Evolutionary conservation across 2,797 vertebrate genomes (phyloP), one percentile per base, ranked within the genome.

Genomic region (Eulemur albifrons): DNA sequence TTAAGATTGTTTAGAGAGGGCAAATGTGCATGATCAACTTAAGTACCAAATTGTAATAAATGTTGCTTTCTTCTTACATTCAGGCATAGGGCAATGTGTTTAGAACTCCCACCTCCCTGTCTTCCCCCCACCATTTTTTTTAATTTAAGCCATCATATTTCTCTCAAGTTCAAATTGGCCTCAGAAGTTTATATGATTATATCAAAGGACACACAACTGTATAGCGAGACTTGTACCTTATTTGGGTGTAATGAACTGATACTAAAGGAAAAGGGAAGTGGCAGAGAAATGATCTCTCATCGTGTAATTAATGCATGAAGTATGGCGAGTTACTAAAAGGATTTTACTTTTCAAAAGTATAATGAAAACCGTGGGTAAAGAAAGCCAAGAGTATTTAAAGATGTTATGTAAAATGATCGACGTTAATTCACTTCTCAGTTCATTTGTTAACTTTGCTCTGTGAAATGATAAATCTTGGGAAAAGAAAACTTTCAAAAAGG

Each of bases 301-400:
- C 75, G 8, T 43, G 27, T 67, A 89, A 48, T 67, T 50, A 61
- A 52, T 57, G 13, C 57, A 87, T 63, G 11, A 72, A 48, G 12
- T 72, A 43, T 80, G 15, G 23, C 2, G 3, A 75, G 32, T 90
- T 90, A 63, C 83, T 75, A 43, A 72, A 90, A 54, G 5, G 21
- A 52, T 45, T 52, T 67, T 92, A 73, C 77, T 85, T 96, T 96
- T 69, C 48, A 84, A 88, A 90, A 79, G 30, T 54, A 59, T 90
- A 69, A 90, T 67, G 40, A 90, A 88, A 89, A 75, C 43, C 48
- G 5, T 63, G 6, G 20, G 10, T 83, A 61, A 84, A 87, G 90
- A 88, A 15, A 94, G 38, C 5, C 25, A 14, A 79, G 38, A 63
- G 18, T 50, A 88, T 63, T 89, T 88, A 83, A 86, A 75, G 81